phyloP scores from a whole-genome alignment of 2,888 invertebrate species.

The Drosophila bunnanda region DNA sequence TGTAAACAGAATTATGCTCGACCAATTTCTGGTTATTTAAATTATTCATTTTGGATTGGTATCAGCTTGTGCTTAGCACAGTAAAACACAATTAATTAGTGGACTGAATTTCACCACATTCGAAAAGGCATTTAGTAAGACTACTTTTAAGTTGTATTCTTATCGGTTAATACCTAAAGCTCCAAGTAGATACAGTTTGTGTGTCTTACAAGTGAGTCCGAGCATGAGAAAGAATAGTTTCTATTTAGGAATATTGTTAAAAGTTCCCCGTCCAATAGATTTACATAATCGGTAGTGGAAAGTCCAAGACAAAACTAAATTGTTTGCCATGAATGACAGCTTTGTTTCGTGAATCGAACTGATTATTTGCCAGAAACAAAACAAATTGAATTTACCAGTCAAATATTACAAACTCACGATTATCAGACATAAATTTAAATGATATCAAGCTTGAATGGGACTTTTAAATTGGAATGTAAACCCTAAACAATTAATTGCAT shows the following conservation, averaged over 20 bases:
- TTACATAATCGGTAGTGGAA: neutral
- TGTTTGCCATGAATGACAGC: constrained; percentile 5
- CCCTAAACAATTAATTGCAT: neutral
- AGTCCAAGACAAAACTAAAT: constrained; percentile 4
- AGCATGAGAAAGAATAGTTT: neutral
- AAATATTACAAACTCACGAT: neutral
- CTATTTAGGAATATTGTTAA: neutral
- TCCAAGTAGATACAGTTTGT: neutral
- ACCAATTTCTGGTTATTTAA: constrained; percentile 8
- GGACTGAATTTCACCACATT: constrained; percentile 1
- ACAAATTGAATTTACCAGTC: neutral
- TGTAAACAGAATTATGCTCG: neutral
- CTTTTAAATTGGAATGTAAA: neutral
- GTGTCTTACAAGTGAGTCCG: neutral
- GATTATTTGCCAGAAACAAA: constrained; percentile 1
- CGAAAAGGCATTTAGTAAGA: neutral
- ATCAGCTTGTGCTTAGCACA: constrained; percentile 4
- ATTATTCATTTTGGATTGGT: neutral
- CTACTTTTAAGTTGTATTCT: neutral
- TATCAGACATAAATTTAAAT: constrained; percentile 1
- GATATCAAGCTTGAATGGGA: neutral
- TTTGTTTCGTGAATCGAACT: neutral
- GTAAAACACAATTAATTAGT: neutral
- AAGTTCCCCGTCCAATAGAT: neutral
- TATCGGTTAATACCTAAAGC: neutral